phyloP scores from a whole-genome alignment of 2,113 vertebrate species.

The Apodemus sylvaticus region DNA sequence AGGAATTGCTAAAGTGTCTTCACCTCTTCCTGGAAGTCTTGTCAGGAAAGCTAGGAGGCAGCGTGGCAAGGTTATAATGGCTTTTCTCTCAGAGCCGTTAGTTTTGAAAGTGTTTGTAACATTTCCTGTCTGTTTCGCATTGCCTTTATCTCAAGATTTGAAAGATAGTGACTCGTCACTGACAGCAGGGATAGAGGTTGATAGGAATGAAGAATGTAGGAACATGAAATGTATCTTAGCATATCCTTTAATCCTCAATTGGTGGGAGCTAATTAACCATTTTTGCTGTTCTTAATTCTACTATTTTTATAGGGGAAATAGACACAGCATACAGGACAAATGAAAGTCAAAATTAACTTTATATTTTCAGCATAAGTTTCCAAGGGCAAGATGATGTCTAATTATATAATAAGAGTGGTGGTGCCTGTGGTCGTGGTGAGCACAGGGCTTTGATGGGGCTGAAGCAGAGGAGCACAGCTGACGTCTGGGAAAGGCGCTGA shows the following conservation, averaged over 20 bases:
- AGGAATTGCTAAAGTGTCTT: constrained; percentile 49
- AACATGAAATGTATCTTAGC: neutral
- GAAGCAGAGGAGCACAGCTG: neutral
- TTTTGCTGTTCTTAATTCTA: neutral
- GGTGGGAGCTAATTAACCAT: neutral
- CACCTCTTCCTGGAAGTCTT: constrained; percentile 64
- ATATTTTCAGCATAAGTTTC: constrained; percentile 42
- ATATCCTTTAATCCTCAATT: neutral
- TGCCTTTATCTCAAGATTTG: constrained; percentile 68
- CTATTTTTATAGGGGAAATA: constrained; percentile 25
- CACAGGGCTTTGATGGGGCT: neutral
- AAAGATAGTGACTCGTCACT: constrained; percentile 54
- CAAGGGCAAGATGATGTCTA: neutral
- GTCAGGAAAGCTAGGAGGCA: constrained; percentile 53
- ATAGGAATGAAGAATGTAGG: neutral
- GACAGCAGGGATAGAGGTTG: constrained; percentile 35
- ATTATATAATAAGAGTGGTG: neutral
- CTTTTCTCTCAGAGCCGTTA: constrained; percentile 69
- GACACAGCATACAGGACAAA: neutral
- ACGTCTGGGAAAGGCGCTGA: constrained; percentile 27
- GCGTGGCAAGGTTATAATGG: constrained; percentile 30
- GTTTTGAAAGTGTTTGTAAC: constrained; percentile 78
- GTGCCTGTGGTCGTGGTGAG: neutral
- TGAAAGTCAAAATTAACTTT: constrained; percentile 23
- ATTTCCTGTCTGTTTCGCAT: constrained; percentile 74